phyloP scores from a whole-genome alignment of 2,113 vertebrate genomes.

The Brachyhypopomus gauderio region DNA sequence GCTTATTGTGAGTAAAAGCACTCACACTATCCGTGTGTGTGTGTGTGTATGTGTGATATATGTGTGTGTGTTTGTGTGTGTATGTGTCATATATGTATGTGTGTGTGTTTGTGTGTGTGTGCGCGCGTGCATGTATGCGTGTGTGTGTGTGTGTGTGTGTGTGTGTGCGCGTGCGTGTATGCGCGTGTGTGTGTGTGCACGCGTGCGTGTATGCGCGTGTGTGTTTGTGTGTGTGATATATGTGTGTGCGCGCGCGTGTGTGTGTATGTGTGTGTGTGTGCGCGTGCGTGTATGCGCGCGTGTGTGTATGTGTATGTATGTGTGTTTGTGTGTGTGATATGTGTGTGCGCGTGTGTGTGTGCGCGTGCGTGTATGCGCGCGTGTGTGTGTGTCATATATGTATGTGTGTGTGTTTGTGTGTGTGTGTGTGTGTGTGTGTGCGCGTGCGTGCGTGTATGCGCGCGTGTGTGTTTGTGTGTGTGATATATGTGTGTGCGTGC shows the following conservation, averaged over 20 bases:
- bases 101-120: not conserved
- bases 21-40: not conserved
- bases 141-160: not conserved
- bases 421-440: constrained; percentile 5
- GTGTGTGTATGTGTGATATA: constrained; percentile 10
- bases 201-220: not conserved
- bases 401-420: too few relatives aligned
- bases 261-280: not conserved
- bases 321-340: too few relatives aligned
- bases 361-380: too few relatives aligned
- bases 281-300: not conserved
- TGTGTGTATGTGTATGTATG: not conserved
- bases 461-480: not conserved
- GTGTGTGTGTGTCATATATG: too few relatives aligned
- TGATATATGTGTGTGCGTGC: not conserved
- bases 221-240: not conserved
- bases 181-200: not conserved
- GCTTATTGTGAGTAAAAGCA: not conserved
- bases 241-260: not conserved
- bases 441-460: not conserved
- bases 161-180: not conserved
- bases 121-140: not conserved
- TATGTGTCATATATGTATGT: not conserved
- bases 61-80: not conserved
- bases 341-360: too few relatives aligned